Base-by-base conservation (phyloP, 2,113 vertebrate species). In the Ophthalmolycus amberensis region DNA sequence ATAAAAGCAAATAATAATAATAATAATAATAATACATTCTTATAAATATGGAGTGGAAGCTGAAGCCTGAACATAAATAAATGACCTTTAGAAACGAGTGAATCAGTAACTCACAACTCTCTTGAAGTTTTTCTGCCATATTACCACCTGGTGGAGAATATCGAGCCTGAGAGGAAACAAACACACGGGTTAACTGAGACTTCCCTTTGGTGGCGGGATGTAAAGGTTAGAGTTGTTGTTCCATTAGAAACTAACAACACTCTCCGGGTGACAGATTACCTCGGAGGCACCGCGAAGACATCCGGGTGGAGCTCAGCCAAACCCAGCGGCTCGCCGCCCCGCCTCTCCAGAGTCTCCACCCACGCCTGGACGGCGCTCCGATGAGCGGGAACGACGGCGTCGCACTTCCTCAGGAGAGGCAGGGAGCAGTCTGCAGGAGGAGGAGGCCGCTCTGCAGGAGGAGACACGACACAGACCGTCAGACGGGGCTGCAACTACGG, bases 81-180 rank as follows among this genome's bases (percentile, higher is more conserved):
- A 15, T 29, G 29, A 77, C 38, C 22, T 48, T 11, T 34, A 4
- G 29, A 37, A 22, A 71, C 4, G 1, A 64, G 15, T 9, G 20
- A 50, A 69, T 32, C 3, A 16, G 11, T 18, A 3, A 95, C 97
- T 97, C 91, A 97, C 97, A 27, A 98, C 96, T 92, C 97, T 95
- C 91, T 96, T 97, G 86, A 89, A 98, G 80, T 96, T 97, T 67
- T 88, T 96, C 90, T 98, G 97, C 97, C 97, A 98, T 1, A 73
- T 83, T 75, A 95, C 94, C 1, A 98, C 96, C 38, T 88, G 82
- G 77, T 98, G 95, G 10, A 98, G 91, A 59, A 97, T 93, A 48
- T 98, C 97, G 9, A 98, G 72, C 85, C 97, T 97, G 89, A 32
- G 64, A 73, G 25, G 16, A 62, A 37, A 66, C 10, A 54, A 29